Base-by-base conservation (phyloP, 2,113 vertebrate species). In the Oncorhynchus keta region DNA sequence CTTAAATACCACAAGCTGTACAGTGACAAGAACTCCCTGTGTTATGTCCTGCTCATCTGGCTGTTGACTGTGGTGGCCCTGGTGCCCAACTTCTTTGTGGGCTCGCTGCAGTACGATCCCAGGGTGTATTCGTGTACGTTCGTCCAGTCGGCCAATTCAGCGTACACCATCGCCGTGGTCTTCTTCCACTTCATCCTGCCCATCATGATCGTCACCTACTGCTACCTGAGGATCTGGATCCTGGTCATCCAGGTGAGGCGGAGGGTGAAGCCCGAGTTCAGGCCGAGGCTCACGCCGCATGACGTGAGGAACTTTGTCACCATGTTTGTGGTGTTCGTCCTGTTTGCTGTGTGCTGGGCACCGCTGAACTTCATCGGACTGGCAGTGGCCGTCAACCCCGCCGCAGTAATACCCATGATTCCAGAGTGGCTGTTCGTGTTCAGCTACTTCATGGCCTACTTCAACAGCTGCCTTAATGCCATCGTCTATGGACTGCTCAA, bases 381-480 rank as follows among this genome's bases (percentile, higher is more conserved):
- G 6, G 93, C 91, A 0, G 95, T 96, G 73, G 94, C 95, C n/a
- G 85, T 94, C 0, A 89, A 93, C 70, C 95, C 95, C 0, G 71
- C 79, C 30, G 86, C 68, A 66, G 79, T 94, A 78, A 88, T 81
- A 16, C 92, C 94, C 26, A 76, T 78, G 49, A 81, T 87, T 39
- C 85, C 85, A 93, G 97, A 98, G 84, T 99, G 97, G 97, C 87
- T 99, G 49, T 99, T 99, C 26, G 96, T 99, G 78, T 92, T 94
- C 61, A 99, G 98, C 88, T 98, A 99, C 89, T 99, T 98, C 80
- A 95, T 99, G 96, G 97, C 97, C 0, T 99, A 99, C 90, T 99
- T 99, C 94, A 99, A 99, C 93, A 99, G 98, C 93, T 99, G 97
- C 94, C 97, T 99, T 94, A 99, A 98, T 73, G 97, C 97, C 79